Base-by-base conservation (phyloP, 2,113 vertebrate genomes). In the Dromiciops gliroides region DNA sequence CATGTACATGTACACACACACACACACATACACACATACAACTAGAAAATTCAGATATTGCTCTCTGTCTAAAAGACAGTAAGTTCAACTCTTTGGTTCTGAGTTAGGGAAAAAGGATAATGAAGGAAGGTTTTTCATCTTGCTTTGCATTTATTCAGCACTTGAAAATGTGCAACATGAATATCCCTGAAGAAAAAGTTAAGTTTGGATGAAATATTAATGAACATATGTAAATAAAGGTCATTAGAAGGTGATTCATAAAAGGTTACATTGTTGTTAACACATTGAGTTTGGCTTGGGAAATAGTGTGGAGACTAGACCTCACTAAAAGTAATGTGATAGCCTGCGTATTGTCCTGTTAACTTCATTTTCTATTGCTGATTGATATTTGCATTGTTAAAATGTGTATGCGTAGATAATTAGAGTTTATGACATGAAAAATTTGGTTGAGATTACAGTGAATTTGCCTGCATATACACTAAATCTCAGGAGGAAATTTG, bases 261-360 rank as follows among this genome's bases (percentile, higher is more conserved):
- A 96, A 96, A 96, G 96, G 94, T 96, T 97, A 31, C 90, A 49
- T 93, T 95, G 92, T 89, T 97, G 92, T 95, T 97, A 96, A 60
- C 88, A n/a, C 0, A 49, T n/a, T 94, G 89, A 94, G 91, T 93
- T 96, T 96, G 97, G 97, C 92, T 96, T 50, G 47, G 96, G 90
- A 91, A 92, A 56, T 96, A 89, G 95, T 49, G 91, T 92, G 26
- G 89, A 95, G 83, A 96, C 91, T 6, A 48, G 88, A 91, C 51
- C 91, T 96, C 95, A 98, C 96, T 97, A 94, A 90, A 94, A 94
- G 50, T 53, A 53, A 94, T 92, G 49, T 92, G 88, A 48, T 95
- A 22, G 2, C 28, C 22, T 53, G 37, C 26, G 25, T 95, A 67
- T 95, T 95, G 92, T 52, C 89, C 0, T 51, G 93, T 96, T 97